Conservation (phyloP, 1,140 invertebrate genomes). For the Bombyx mandarina region DNA sequence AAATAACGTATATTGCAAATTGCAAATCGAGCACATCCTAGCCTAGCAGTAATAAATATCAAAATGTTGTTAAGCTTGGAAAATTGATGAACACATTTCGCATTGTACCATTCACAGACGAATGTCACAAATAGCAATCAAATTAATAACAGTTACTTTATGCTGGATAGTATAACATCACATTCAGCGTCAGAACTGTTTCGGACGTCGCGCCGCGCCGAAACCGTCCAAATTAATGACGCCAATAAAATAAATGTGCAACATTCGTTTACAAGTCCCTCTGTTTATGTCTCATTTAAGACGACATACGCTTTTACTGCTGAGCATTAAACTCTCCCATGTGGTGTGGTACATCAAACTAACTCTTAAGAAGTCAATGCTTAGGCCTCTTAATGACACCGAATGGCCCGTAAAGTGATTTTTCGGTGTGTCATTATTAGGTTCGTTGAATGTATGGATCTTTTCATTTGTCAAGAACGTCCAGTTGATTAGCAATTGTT, state of each 20-base stretch:
- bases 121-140: no score
- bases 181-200: slow-evolving; percentile 6
- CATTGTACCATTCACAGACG: no score
- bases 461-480: no score
- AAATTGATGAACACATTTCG: no score
- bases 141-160: no score
- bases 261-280: slow-evolving; percentile 66
- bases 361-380: slow-evolving; percentile 25
- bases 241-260: slow-evolving; percentile 65
- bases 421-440: background rate
- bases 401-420: slow-evolving; percentile 26
- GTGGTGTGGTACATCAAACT: slow-evolving; percentile 31
- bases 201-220: slow-evolving; percentile 21
- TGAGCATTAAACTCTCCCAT: slow-evolving; percentile 48
- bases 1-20: no score
- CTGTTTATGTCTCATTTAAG: slow-evolving; percentile 70
- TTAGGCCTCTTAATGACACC: slow-evolving; percentile 33
- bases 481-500: no score
- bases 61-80: no score
- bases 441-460: no score
- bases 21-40: no score
- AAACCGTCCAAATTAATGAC: slow-evolving; percentile 63
- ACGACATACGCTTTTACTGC: slow-evolving; percentile 61
- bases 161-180: no score
- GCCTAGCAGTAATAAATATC: no score